A percentile compares a stretch with the other conserved stretches of the same genome.
phyloP scores from a whole-genome alignment of 92 coral and sea anemone genomes.

The Pocillopora grandis region DNA sequence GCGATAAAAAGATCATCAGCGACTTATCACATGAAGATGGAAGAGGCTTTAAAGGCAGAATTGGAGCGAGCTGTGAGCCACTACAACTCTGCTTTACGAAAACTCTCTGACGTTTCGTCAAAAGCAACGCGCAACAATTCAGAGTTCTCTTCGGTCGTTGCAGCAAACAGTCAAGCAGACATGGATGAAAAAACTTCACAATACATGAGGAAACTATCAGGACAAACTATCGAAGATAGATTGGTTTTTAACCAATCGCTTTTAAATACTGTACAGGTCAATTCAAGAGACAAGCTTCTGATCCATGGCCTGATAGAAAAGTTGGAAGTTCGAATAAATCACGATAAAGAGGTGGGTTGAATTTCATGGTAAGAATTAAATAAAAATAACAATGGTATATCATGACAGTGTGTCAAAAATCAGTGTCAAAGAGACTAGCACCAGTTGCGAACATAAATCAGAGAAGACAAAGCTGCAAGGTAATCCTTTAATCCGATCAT shows the following conservation, averaged over 20 bases:
- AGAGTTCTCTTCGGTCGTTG: conserved; percentile 38
- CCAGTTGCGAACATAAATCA: no score
- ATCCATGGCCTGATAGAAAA: conserved; percentile 66
- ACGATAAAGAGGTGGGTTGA: conserved; percentile 76
- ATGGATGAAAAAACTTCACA: conserved; percentile 50
- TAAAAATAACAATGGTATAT: no score
- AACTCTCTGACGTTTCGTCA: conserved; percentile 60
- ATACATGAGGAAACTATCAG: conserved; percentile 65
- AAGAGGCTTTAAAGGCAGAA: conserved; percentile 77
- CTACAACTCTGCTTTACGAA: conserved; percentile 65
- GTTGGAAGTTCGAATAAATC: conserved; percentile 74
- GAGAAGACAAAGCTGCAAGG: no score
- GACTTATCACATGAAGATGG: conserved; percentile 61
- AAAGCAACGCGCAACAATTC: conserved; percentile 54
- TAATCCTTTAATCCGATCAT: no score
- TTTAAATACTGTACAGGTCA: conserved; percentile 71
- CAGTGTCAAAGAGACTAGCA: no score
- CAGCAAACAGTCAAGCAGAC: conserved; percentile 46
- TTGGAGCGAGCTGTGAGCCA: conserved; percentile 65
- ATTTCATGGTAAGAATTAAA: neutral
- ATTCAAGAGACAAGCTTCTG: conserved; percentile 62
- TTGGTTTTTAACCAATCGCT: conserved; percentile 77
- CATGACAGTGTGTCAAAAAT: no score
- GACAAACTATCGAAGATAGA: conserved; percentile 74
- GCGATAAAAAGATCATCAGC: conserved; percentile 69